phyloP scores from a whole-genome alignment of 92 coral and sea anemone species.

The Blastomussa wellsi region DNA sequence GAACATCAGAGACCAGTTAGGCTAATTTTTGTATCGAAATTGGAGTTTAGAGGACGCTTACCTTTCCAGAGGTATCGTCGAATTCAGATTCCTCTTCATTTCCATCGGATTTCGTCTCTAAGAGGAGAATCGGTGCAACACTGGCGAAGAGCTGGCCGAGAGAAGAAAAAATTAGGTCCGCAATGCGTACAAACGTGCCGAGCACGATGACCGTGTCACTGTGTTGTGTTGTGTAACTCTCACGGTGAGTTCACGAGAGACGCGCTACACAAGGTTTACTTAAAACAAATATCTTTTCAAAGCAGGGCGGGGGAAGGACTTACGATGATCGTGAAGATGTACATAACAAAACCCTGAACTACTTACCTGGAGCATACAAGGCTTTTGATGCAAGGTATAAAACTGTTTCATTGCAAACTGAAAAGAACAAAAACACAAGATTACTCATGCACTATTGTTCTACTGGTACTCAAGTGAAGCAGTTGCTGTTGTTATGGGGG shows the following conservation, averaged over 20 bases:
- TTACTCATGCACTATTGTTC: no score
- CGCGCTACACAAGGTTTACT: neutral
- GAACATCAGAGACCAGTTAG: neutral
- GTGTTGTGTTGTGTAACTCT: neutral
- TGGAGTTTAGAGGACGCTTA: neutral
- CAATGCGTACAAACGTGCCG: neutral
- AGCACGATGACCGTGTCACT: no score
- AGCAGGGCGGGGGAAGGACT: neutral
- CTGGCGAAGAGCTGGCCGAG: conserved; percentile 85
- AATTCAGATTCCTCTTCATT: conserved; percentile 66
- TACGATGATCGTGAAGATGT: no score
- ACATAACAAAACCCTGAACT: neutral
- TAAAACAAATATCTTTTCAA: neutral
- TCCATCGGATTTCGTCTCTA: conserved; percentile 67
- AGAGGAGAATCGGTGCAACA: conserved; percentile 85
- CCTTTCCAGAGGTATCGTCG: conserved; percentile 35
- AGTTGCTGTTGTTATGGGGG: no score
- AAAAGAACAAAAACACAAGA: neutral
- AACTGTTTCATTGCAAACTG: conserved; percentile 95
- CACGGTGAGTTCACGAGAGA: neutral
- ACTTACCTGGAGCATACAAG: conserved; percentile 92
- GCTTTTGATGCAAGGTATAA: conserved; percentile 92
- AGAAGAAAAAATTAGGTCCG: neutral
- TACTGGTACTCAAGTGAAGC: no score
- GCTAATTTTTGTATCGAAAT: neutral